A percentile compares a stretch with the other conserved stretches of the same genome.
phyloP scores from a whole-genome alignment of 2,113 vertebrate genomes.

The Monarcha castaneiventris region DNA sequence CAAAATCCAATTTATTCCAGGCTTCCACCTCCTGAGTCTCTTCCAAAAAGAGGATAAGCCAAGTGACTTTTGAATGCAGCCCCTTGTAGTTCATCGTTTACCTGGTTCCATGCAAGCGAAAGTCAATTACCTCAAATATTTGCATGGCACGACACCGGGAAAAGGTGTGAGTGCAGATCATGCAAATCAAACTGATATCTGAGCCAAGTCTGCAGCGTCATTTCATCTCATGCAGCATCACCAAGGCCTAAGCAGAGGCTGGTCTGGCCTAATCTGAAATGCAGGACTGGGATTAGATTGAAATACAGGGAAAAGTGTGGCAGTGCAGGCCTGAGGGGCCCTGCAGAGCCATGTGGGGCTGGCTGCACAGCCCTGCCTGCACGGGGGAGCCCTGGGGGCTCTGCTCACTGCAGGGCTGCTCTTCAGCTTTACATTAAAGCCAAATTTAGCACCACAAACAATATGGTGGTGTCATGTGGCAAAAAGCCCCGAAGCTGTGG shows the following conservation, averaged over 20 bases:
- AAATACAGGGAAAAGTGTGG: background rate
- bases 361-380: background rate
- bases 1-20: background rate
- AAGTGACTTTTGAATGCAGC: background rate
- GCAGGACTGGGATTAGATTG: background rate
- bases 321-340: background rate
- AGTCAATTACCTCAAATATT: background rate
- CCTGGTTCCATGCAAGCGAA: background rate
- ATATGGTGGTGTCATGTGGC: background rate
- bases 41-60: background rate
- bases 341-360: background rate
- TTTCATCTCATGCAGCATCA: background rate
- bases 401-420: background rate
- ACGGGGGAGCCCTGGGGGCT: background rate
- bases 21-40: background rate
- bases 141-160: rapidly evolving
- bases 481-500: background rate
- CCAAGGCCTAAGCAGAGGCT: background rate
- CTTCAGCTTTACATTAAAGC: background rate
- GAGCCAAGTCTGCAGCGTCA: background rate
- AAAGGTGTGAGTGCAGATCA: background rate
- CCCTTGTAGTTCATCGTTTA: background rate
- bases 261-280: background rate
- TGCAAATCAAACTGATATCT: background rate
- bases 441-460: background rate